These are phyloP conservation scores for Conops quadrifasciatus DNA, from an alignment of 2,888 invertebrate genomes.

Conservation along the genomic window DNA sequence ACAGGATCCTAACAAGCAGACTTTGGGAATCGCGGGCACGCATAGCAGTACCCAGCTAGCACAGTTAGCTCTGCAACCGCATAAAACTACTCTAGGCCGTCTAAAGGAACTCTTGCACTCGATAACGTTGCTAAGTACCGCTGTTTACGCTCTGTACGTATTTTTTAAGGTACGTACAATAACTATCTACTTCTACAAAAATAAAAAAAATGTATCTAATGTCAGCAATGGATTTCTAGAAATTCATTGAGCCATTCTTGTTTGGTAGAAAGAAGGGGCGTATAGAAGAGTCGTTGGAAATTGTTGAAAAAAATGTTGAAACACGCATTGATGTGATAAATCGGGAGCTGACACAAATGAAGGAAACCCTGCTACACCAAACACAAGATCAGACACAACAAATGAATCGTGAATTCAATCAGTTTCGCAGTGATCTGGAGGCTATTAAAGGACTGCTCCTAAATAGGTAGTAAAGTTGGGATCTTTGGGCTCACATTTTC, in stretches of 20 bases:
- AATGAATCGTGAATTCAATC: slow-evolving; percentile 71
- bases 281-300: slow-evolving; percentile 73
- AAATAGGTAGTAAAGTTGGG: slow-evolving; percentile 68
- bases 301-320: slow-evolving; percentile 75
- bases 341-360: slow-evolving; percentile 72
- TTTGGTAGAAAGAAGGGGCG: slow-evolving; percentile 75
- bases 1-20: slow-evolving; percentile 57
- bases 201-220: neutral
- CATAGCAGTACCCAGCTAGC: slow-evolving; percentile 47
- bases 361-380: slow-evolving; percentile 71
- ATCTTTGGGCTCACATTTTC: too few relatives aligned
- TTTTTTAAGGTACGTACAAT: slow-evolving; percentile 77
- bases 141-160: slow-evolving; percentile 80
- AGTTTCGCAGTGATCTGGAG: slow-evolving; percentile 74
- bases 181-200: neutral
- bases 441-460: slow-evolving; percentile 78
- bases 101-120: slow-evolving; percentile 77
- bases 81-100: slow-evolving; percentile 65
- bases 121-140: slow-evolving; percentile 78
- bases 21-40: slow-evolving; percentile 61
- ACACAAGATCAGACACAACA: slow-evolving; percentile 61
- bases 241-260: slow-evolving; percentile 72
- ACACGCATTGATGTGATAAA: slow-evolving; percentile 70
- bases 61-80: slow-evolving; percentile 50
- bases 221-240: slow-evolving; percentile 61